phyloP scores from a whole-genome alignment of 23 tunicate species.

The Trididemnum miniatum region DNA sequence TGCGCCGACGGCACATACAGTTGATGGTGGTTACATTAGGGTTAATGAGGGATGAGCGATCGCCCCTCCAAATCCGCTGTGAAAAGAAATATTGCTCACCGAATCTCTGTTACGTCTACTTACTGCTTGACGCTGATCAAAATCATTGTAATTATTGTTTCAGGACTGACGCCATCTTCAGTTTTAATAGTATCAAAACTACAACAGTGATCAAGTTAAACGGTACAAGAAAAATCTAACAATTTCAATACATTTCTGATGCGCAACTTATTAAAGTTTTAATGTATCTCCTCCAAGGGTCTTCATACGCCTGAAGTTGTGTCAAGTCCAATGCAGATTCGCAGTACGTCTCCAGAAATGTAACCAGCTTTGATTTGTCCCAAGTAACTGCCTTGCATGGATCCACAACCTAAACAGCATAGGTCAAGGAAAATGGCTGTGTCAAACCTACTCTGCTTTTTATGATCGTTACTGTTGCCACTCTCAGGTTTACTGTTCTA shows the following conservation, averaged over 20 bases:
- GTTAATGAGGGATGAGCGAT: too few species aligned
- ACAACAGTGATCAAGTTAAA: not conserved
- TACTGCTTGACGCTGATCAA: too few species aligned
- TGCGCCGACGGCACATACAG: too few species aligned
- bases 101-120: too few species aligned
- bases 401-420: conserved; percentile 54
- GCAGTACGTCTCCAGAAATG: conserved; percentile 27
- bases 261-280: conserved; percentile 37
- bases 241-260: conserved; percentile 42
- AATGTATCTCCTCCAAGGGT: conserved; percentile 48
- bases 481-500: too few species aligned
- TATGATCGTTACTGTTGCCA: too few species aligned
- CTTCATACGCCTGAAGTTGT: conserved; percentile 9
- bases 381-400: conserved; percentile 42
- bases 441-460: too few species aligned
- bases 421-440: too few species aligned
- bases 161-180: conserved; percentile 53
- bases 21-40: too few species aligned
- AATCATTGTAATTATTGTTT: too few species aligned
- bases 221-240: not conserved
- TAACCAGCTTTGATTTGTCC: conserved; percentile 10
- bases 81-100: too few species aligned
- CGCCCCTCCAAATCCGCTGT: too few species aligned
- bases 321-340: conserved; percentile 12
- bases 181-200: conserved; percentile 53